A percentile compares a stretch with the other conserved stretches of the same genome.
phyloP scores from a whole-genome alignment of 2,797 vertebrate species.

The Coilia nasus region DNA sequence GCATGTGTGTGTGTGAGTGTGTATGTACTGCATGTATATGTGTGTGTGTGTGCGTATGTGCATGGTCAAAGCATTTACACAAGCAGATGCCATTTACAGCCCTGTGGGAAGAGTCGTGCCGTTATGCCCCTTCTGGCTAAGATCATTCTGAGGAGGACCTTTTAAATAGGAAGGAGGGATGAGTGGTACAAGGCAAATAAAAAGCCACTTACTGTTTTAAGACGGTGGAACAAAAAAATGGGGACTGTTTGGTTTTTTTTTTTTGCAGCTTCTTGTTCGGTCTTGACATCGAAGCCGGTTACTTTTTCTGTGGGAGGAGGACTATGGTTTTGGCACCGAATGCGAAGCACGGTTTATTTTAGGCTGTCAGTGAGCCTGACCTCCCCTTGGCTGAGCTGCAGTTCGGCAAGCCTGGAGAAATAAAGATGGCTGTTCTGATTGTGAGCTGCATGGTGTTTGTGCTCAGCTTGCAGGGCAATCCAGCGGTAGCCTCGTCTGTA shows the following conservation, averaged over 20 bases:
- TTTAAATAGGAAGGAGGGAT: conserved; percentile 7
- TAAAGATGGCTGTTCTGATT: conserved; percentile 18
- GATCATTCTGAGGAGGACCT: conserved; percentile 20
- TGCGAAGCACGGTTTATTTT: neutral
- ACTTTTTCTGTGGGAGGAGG: conserved; percentile 14
- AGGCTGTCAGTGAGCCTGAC: neutral
- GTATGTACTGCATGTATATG: neutral
- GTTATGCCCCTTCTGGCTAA: conserved; percentile 21
- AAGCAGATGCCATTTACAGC: conserved; percentile 24
- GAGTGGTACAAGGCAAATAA: conserved; percentile 19
- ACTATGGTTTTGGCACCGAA: conserved; percentile 12
- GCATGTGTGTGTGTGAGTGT: neutral
- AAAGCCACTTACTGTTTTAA: conserved; percentile 25
- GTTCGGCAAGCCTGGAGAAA: neutral
- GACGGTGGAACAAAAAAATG: neutral
- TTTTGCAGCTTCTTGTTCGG: neutral
- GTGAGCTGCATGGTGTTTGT: neutral
- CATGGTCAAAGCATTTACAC: conserved; percentile 15
- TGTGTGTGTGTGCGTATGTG: neutral
- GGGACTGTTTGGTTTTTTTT: too few relatives aligned
- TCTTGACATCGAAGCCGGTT: neutral
- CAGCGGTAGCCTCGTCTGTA: conserved; percentile 9
- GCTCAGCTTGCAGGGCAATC: neutral
- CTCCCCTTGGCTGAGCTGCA: neutral
- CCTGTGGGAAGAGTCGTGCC: neutral